phyloP scores from a whole-genome alignment of 2,797 vertebrate genomes.

The Sebastes wilsoni region DNA sequence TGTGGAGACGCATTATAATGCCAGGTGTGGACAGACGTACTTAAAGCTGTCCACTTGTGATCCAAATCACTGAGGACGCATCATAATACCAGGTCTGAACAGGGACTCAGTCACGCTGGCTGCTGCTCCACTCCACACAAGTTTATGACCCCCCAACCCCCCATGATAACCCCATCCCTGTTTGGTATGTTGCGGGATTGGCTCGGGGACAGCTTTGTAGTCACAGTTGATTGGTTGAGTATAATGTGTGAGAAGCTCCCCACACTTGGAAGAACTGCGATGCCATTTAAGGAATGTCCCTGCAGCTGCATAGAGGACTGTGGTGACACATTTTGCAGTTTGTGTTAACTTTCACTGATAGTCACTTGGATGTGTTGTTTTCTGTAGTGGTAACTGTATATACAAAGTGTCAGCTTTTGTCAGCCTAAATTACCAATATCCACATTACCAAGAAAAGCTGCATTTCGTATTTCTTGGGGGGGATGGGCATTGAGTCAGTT shows the following conservation, averaged over 20 bases:
- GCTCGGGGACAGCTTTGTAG: constrained; percentile 33
- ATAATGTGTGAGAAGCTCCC: background rate
- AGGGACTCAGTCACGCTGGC: background rate
- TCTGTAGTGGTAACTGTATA: background rate
- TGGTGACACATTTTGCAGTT: constrained; percentile 3
- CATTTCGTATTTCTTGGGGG: background rate
- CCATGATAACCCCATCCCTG: background rate
- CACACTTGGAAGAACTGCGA: constrained; percentile 27
- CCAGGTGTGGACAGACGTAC: no score
- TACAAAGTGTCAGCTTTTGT: background rate
- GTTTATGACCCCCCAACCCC: background rate
- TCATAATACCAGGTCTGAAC: no score
- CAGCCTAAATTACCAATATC: background rate
- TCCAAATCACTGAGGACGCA: no score
- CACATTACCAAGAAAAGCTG: background rate
- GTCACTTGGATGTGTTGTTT: background rate
- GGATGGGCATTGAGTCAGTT: background rate
- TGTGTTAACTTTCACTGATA: background rate
- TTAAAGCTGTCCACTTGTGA: no score
- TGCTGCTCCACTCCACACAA: background rate
- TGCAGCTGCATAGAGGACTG: constrained; percentile 11
- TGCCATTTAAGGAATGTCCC: constrained; percentile 70
- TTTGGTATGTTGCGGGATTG: constrained; percentile 36
- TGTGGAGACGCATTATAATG: no score
- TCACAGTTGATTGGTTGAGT: constrained; percentile 62